Evolutionary conservation across 1,140 invertebrate species (phyloP), one percentile per base, ranked within the genome.

Genomic region (Stratiolaelaps scimitus): DNA sequence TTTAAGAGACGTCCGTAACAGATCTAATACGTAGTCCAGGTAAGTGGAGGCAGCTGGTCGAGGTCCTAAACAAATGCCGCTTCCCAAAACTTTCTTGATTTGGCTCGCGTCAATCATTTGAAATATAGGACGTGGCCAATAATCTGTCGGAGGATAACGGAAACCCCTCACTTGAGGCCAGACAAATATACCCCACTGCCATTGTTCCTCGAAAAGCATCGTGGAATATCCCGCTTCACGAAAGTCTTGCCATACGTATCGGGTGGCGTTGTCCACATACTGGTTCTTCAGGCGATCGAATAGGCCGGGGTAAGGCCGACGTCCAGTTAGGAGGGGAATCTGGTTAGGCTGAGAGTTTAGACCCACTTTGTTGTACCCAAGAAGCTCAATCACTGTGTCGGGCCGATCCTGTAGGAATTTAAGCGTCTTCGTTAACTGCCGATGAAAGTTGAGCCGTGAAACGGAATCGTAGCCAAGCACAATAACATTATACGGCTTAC

Each of bases 381-480:
- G 34, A 15, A 60, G 71, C 66, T 77, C 76, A n/a, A n/a, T n/a
- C 43, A 77, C 69, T 2, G 72, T 72, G 10, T 70, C 70, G 30
- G 77, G 67, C 7, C 74, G 67, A n/a, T 74, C 67, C 1, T 73
- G 70, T 0, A 83, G 71, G 65, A 76, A 79, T 1, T 71, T 43
- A 17, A 76, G 70, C 0, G 81, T 81, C 46, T 72, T 69, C 1
- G 76, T 77, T 75, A 83, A 76, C 68, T 82, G 80, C 1, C 82
- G 74, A 13, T 77, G 73, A 65, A 81, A 79, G 72, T 83, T 82
- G 23, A 81, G 72, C 23, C 80, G 72, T 1, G 82, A 83, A 30
- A 82, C 76, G 0, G 80, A 78, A 71, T 83, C 82, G 1, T 82
- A 70, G 5, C 80, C 81, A 15, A 82, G 68, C 67, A 81, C 74